Conservation (phyloP, 2,888 invertebrate genomes). For the Drosophila seclusa region DNA sequence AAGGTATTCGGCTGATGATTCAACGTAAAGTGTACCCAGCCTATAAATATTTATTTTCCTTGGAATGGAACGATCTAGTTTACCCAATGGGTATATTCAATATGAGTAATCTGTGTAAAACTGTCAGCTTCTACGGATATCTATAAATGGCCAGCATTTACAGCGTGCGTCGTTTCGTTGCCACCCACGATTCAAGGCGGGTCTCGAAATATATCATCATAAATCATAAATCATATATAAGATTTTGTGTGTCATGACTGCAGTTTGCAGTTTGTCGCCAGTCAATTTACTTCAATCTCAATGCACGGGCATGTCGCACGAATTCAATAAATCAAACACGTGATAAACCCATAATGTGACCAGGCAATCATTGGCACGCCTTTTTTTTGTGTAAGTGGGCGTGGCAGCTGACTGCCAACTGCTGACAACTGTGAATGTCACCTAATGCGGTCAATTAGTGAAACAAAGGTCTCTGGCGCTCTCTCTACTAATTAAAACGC, state of each 20-base stretch:
- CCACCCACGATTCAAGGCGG: background rate
- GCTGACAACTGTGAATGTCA: slow-evolving; percentile 32
- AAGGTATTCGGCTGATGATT: slow-evolving; percentile 3
- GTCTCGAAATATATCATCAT: slow-evolving; percentile 12
- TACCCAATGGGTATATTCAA: background rate
- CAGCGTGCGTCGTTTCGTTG: background rate
- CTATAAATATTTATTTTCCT: background rate
- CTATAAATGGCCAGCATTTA: slow-evolving; percentile 10
- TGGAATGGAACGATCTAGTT: slow-evolving; percentile 21
- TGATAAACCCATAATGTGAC: slow-evolving; percentile 34
- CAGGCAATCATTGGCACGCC: slow-evolving; percentile 45
- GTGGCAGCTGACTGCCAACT: slow-evolving; percentile 19
- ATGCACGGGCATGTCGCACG: slow-evolving; percentile 39
- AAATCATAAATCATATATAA: slow-evolving; percentile 39
- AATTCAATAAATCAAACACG: slow-evolving; percentile 66
- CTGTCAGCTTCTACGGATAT: slow-evolving; percentile 7
- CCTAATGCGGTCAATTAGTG: slow-evolving; percentile 74
- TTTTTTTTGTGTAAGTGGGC: background rate
- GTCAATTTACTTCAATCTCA: slow-evolving; percentile 13
- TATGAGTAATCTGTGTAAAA: slow-evolving; percentile 38
- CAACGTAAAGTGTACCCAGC: background rate
- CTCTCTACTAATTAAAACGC: slow-evolving; percentile 71
- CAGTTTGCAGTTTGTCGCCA: slow-evolving; percentile 39
- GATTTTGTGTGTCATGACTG: slow-evolving; percentile 35
- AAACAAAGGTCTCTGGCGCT: slow-evolving; percentile 52